Evolutionary conservation across 2,888 invertebrate species (phyloP), one percentile per base, ranked within the genome.

Genomic region (Diadromus collaris): DNA sequence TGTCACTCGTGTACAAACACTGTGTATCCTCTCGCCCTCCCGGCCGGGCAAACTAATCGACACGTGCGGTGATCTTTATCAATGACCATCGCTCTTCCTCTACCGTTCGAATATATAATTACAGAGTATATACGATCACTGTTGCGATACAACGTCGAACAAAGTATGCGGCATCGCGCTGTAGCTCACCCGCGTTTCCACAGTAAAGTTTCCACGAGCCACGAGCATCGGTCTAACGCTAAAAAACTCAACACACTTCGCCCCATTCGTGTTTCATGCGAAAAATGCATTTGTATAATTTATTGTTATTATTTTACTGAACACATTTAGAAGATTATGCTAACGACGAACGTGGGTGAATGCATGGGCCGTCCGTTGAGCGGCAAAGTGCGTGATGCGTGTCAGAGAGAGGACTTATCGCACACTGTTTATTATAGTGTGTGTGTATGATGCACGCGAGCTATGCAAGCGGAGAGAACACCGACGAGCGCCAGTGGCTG

Each of bases 311-410:
- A 64, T 44, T 67, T 60, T 60, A 67, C 34, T n/a, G 38, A 21
- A 38, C 19, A 61, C 60, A 56, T 63, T 72, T 73, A 64, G 77
- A 73, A 68, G 63, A 73, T 73, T 64, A 78, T 78, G 77, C 64
- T 78, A 73, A 73, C 68, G 67, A 72, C 34, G 41, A 44, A 56
- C 19, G 73, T 46, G 72, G 72, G 68, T 63, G 73, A 78, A 68
- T 73, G 27, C 60, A 46, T 44, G 24, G 10, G 56, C 16, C 27
- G 69, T 41, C 46, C 67, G 56, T 46, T 63, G 68, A 77, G 72
- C 61, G 61, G 44, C 72, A 56, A 73, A 78, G 63, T 73, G 77
- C 73, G 73, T 68, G 77, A 78, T 78, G 77, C 68, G 72, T 73
- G 72, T 63, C 68, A 72, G 68, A 56, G 68, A 72, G 68, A 27